These are phyloP conservation scores for Etheostoma cragini DNA, from an alignment of 2,113 vertebrate species.

Conservation along the genomic window DNA sequence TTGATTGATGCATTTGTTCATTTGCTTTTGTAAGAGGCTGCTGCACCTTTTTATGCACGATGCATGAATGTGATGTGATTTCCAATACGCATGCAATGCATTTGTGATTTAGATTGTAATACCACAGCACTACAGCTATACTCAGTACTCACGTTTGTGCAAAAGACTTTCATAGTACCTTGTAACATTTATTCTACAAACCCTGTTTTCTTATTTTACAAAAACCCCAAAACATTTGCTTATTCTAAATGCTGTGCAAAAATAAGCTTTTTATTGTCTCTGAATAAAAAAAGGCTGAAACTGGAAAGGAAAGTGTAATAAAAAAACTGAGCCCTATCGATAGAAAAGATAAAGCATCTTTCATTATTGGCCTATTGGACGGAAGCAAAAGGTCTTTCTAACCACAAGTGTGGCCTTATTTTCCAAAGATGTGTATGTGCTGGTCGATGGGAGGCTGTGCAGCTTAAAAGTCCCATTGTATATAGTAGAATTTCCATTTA, in stretches of 20 bases:
- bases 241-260: too few relatives aligned
- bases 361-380: not conserved
- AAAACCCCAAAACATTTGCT: not conserved
- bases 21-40: too few relatives aligned
- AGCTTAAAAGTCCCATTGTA: not conserved
- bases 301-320: too few relatives aligned
- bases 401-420: conserved; percentile 17
- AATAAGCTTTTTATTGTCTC: not conserved
- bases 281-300: not conserved
- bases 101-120: not conserved
- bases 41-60: too few relatives aligned
- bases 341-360: not conserved
- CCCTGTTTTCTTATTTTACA: not conserved
- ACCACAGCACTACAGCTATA: not conserved
- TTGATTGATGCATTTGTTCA: too few relatives aligned
- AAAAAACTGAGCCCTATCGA: not conserved
- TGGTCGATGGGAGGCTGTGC: not conserved
- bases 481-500: too few relatives aligned
- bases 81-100: not conserved
- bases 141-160: not conserved
- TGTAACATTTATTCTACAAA: not conserved
- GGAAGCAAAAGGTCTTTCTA: not conserved
- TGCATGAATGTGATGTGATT: too few relatives aligned
- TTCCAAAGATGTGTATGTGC: not conserved
- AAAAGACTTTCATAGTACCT: not conserved